Evolutionary conservation across 2,797 vertebrate genomes (phyloP), one percentile per base, ranked within the genome.

Genomic region (Spinus pinus): DNA sequence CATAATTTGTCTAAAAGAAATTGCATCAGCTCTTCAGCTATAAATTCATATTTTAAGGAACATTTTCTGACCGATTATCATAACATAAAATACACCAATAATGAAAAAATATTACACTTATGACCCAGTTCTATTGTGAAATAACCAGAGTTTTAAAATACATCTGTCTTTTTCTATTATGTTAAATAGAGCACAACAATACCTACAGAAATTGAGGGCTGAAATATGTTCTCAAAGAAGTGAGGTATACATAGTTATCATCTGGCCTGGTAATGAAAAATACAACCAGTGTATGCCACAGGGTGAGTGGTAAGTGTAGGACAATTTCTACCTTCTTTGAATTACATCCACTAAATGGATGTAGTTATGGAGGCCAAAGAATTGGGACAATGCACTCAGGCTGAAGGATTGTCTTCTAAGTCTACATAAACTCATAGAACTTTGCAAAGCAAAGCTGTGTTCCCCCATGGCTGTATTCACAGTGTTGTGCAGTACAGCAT

Each of bases 381-480:
- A 80, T 0, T 53, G 17, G 14, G n/a, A 69, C 28, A 91, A 37
- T 12, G 33, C 14, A 27, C 18, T 46, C 42, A 42, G 21, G 14
- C 22, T 54, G 31, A 8, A 54, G 25, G 20, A 28, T 18, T 62
- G 9, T 39, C 86, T 94, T 67, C 61, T 49, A 81, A 64, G 16
- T 18, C 35, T n/a, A 8, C 18, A 12, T 33, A 74, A 61, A 54
- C 9, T 78, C 23, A 30, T 0, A 24, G 41, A 78, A 24, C 12
- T 37, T 39, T 41, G 31, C 27, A 61, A 60, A 25, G 18, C 8
- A 74, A 56, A 70, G 5, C 11, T 56, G 17, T 58, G 50, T 18
- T 86, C 19, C 12, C 3, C 10, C 35, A 12, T 0, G 2, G 6
- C 27, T 10, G 0, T 20, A 66, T 12, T 25, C 42, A 37, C 25